Evolutionary conservation across 2,888 invertebrate genomes (phyloP), one percentile per base, ranked within the genome.

Genomic region (Macrophya alboannulata): DNA sequence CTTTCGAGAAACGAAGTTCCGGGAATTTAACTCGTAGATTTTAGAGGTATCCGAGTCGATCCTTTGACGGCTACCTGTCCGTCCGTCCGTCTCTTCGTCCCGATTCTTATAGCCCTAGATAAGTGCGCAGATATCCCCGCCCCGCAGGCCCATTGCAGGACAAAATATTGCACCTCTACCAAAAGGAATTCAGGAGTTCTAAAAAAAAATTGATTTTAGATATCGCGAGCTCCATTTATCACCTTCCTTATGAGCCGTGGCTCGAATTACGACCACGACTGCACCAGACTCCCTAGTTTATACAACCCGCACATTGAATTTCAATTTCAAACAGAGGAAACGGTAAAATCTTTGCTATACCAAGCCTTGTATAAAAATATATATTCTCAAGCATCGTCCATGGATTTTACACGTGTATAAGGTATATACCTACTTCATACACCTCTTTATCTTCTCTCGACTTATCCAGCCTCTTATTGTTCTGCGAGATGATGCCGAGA

Each of bases 71-170:
- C 77, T 77, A 81, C 85, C 81, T 71, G 77, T 59, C 85, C 71
- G 51, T 83, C 65, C 72, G 76, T 89, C 85, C 51, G 51, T 83
- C 65, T 68, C 72, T 89, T 88, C 86, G 87, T 86, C 88, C 87
- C 86, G 86, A 87, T 86, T 89, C 90, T 89, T 88, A 90, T 87
- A 86, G 87, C 85, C 87, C 86, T 65, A 89, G 89, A 90, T 89
- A 91, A 62, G 31, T 51, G 88, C 87, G 88, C 85, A 88, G 90
- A 90, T 89, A 89, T 88, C 87, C 87, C 12, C 65, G 31, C 31
- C 37, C 68, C 62, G 21, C 40, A 62, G 81, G 81, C 59, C 40
- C 59, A 25, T 55, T 43, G 17, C 68, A 37, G 68, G 48, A 83
- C 68, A 83, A 83, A 83, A 83, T 83, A 83, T 71, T 83, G 83